Conservation (phyloP, 2,888 invertebrate genomes). For the Mantis religiosa region DNA sequence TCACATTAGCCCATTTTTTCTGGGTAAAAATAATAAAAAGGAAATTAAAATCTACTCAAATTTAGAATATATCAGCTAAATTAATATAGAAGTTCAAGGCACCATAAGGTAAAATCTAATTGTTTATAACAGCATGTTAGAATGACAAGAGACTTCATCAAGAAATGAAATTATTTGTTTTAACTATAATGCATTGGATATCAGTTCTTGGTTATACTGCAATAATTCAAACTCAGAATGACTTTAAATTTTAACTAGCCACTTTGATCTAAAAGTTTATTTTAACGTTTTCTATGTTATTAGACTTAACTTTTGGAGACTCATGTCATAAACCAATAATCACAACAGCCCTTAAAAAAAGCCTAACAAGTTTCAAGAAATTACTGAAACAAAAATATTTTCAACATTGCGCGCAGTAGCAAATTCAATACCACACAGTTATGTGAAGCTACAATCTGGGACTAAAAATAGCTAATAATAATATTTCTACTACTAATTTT, state of each 20-base stretch:
- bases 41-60: not conserved
- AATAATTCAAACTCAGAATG: not conserved
- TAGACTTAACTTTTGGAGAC: not conserved
- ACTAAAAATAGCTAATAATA: not conserved
- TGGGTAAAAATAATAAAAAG: not conserved
- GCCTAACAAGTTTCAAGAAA: not conserved
- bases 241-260: not conserved
- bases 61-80: not conserved
- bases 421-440: not conserved
- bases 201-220: not conserved
- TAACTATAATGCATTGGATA: not conserved
- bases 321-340: not conserved
- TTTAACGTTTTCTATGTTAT: not conserved
- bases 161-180: not conserved
- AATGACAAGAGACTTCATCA: not conserved
- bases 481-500: not conserved
- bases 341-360: not conserved
- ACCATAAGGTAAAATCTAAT: not conserved
- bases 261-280: not conserved
- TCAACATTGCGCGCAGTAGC: not conserved
- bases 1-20: not conserved
- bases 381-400: not conserved
- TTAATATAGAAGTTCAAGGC: not conserved
- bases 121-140: not conserved
- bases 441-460: not conserved